Evolutionary conservation across 1,140 invertebrate species (phyloP), one percentile per base, ranked within the genome.

Genomic region (Magallana angulata): DNA sequence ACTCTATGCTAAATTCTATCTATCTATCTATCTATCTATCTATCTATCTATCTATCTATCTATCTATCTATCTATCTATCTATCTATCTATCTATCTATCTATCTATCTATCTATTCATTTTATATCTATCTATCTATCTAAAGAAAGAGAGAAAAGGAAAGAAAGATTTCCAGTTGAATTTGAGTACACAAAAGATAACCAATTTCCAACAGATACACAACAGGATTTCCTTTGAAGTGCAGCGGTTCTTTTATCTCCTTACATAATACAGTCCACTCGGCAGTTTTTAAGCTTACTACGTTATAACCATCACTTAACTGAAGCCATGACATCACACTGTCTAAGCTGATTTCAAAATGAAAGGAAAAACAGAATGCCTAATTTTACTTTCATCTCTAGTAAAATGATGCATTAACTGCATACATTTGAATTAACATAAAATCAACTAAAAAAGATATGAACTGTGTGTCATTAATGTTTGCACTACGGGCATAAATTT

Each of bases 181-280:
- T 36, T 36, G 36, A 36, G 36, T 36, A 36, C 36, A 36, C 36
- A 1, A 36, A 4, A 3, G 36, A 36, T 36, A 36, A 36, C 36
- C 4, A 1, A 36, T 36, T 36, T 71, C 24, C 24, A 71, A 24
- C 68, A 71, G 68, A 71, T 71, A 71, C 36, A 30, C 36, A 71
- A 71, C 68, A 71, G 68, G 68, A 71, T 71, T 71, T 71, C 68
- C 68, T 71, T 11, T 71, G 68, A 71, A 71, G 8, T 71, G 68
- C 36, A 30, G 24, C 24, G 24, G 24, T 36, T 30, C 36, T 71
- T 30, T 71, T 71, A 30, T 71, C 68, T 30, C 24, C 30, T 71
- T 71, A 71, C 36, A 36, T 30, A 71, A 71, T 36, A 30, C 24
- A 71, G 68, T 71, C 68, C 68, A 71, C 68, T 71, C 68, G 36